Conservation (phyloP, 2,888 invertebrate species). For the Lymantria monacha region DNA sequence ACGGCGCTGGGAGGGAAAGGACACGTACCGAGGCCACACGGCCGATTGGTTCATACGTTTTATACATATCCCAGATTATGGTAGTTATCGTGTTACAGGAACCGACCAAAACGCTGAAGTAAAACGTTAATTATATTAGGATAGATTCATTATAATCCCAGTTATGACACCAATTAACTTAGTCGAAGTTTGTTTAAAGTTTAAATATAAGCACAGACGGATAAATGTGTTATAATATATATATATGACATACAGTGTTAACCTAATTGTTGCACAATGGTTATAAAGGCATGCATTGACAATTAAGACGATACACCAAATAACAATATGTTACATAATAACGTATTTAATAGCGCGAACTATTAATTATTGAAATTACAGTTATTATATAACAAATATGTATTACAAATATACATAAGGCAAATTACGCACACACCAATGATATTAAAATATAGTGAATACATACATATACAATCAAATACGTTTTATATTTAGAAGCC, state of each 20-base stretch:
- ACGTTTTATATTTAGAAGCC: slow-evolving; percentile 56
- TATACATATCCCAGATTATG: slow-evolving; percentile 43
- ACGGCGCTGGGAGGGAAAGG: slow-evolving; percentile 66
- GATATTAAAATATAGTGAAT: slow-evolving; percentile 58
- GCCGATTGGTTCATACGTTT: slow-evolving; percentile 77
- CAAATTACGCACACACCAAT: slow-evolving; percentile 81
- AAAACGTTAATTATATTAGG: slow-evolving; percentile 49
- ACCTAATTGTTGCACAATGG: slow-evolving; percentile 31
- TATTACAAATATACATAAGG: slow-evolving; percentile 67
- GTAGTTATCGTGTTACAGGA: slow-evolving; percentile 50
- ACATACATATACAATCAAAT: slow-evolving; percentile 59
- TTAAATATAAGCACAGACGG: slow-evolving; percentile 28
- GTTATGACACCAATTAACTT: slow-evolving; percentile 35
- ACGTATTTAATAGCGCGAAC: slow-evolving; percentile 30
- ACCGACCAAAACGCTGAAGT: slow-evolving; percentile 57
- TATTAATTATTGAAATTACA: slow-evolving; percentile 19
- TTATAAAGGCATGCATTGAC: slow-evolving; percentile 23
- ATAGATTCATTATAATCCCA: slow-evolving; percentile 29
- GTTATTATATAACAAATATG: slow-evolving; percentile 60
- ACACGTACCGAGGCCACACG: slow-evolving; percentile 46
- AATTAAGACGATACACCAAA: slow-evolving; percentile 43
- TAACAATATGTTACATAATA: slow-evolving; percentile 61
- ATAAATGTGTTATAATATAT: slow-evolving; percentile 37
- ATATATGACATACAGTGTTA: slow-evolving; percentile 45
- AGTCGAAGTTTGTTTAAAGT: slow-evolving; percentile 30